phyloP scores from a whole-genome alignment of 2,113 vertebrate species.

The Henicopernis longicauda region DNA sequence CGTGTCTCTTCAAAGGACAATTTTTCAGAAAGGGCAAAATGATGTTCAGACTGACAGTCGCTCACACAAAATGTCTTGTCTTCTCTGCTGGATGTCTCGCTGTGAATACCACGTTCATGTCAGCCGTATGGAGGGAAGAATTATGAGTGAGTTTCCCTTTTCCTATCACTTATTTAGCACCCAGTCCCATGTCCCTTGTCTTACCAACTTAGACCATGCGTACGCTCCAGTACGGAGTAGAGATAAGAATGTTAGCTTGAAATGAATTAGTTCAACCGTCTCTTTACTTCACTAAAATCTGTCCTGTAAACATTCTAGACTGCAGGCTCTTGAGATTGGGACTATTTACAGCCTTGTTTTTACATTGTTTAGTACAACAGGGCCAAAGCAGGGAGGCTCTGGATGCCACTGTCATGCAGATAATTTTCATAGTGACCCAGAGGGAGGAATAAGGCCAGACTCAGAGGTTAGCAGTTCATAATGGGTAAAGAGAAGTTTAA shows the following conservation, averaged over 20 bases:
- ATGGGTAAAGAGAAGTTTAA: conserved; percentile 13
- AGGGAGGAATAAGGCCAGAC: not conserved
- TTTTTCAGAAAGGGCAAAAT: not conserved
- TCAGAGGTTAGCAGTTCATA: not conserved
- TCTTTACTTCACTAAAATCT: not conserved
- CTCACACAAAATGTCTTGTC: not conserved
- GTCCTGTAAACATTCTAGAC: not conserved
- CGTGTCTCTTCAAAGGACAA: not conserved
- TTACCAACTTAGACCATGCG: not conserved
- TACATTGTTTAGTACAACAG: not conserved
- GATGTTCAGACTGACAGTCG: not conserved
- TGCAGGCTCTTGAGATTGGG: not conserved
- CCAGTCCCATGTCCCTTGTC: not conserved
- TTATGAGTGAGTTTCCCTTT: not conserved
- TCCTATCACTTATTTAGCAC: not conserved
- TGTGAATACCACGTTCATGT: not conserved
- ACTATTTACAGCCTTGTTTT: conserved; percentile 12
- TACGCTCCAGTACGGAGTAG: accelerated
- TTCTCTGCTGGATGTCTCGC: not conserved
- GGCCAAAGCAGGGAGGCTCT: not conserved
- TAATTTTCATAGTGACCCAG: not conserved
- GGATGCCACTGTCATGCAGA: not conserved
- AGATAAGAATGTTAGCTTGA: not conserved
- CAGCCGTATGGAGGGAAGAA: not conserved
- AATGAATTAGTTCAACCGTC: not conserved